Conservation (phyloP, 30 jellyfish, hydroid and myxozoan genomes). For the Catostylus mosaicus region DNA sequence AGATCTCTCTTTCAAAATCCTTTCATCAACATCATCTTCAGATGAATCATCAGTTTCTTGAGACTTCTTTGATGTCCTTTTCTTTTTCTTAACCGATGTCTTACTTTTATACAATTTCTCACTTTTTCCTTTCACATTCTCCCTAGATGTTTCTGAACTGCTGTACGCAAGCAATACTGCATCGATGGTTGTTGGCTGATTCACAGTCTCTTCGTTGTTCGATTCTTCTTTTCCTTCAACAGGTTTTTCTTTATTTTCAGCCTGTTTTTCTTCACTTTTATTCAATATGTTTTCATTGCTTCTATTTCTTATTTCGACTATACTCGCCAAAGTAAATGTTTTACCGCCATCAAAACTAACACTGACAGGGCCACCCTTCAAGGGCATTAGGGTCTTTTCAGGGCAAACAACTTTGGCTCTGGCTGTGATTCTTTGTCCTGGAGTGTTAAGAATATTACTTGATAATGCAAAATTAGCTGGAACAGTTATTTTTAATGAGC, state of each 20-base stretch:
- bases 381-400: constrained; percentile 21
- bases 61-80: background rate
- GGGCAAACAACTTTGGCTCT: constrained; percentile 51
- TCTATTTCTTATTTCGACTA: constrained; percentile 31
- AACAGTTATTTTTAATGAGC: constrained; percentile 12
- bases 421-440: constrained; percentile 47
- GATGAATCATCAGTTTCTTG: constrained; percentile 8
- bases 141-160: background rate
- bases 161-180: constrained; percentile 6
- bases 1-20: background rate
- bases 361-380: constrained; percentile 48
- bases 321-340: constrained; percentile 45
- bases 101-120: background rate
- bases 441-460: background rate
- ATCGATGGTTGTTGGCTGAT: constrained; percentile 3
- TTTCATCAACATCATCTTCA: background rate
- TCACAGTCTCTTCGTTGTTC: background rate
- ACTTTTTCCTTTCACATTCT: background rate
- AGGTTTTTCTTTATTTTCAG: background rate
- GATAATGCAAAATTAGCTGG: constrained; percentile 35
- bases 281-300: background rate
- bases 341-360: constrained; percentile 58
- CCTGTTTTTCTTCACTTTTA: background rate
- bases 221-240: background rate
- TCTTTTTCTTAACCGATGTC: background rate